Evolutionary conservation across 2,888 invertebrate genomes (phyloP), one percentile per base, ranked within the genome.

Genomic region (Chloroclysta siterata): DNA sequence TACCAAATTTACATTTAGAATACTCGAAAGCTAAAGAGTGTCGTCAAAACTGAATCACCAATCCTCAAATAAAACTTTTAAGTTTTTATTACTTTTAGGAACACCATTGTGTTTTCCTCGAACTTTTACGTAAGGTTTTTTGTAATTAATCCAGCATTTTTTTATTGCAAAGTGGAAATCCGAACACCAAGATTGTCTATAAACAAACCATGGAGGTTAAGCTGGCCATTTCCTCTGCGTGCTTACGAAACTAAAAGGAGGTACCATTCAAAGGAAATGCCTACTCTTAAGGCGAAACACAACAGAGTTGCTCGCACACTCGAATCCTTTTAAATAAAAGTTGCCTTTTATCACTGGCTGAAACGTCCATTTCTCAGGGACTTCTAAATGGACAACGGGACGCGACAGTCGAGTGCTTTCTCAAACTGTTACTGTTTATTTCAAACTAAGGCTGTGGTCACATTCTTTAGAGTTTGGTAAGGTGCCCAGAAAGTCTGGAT

Each of bases 291-390:
- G 76, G 78, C 77, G 76, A 78, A 80, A 79, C 77, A 77, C 77
- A 77, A 79, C 77, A 75, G 75, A 79, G 76, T 79, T 80, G 76
- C 71, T 73, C 75, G 76, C 70, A 80, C 82, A 81, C 82, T 82
- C 78, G 78, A 83, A 80, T 80, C 78, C 82, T 84, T 86, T 84
- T 84, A 84, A 85, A 85, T 83, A 82, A 86, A 85, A 86, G 84
- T 85, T 84, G 78, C 82, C 76, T 87, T 88, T 85, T 87, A 85
- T 87, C 84, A 82, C 83, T 77, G 80, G 79, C 79, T 82, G 75
- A 78, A 83, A 74, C 76, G 79, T 77, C 80, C 80, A 82, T 84
- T 85, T 82, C 79, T 80, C 76, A 77, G 73, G 78, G 72, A 70
- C 73, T 76, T 66, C 72, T 77, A 83, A 85, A 82, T 83, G 82